These are phyloP conservation scores for Dendrocopos noguchii DNA, from an alignment of 2,113 vertebrate species.

Conservation along the genomic window DNA sequence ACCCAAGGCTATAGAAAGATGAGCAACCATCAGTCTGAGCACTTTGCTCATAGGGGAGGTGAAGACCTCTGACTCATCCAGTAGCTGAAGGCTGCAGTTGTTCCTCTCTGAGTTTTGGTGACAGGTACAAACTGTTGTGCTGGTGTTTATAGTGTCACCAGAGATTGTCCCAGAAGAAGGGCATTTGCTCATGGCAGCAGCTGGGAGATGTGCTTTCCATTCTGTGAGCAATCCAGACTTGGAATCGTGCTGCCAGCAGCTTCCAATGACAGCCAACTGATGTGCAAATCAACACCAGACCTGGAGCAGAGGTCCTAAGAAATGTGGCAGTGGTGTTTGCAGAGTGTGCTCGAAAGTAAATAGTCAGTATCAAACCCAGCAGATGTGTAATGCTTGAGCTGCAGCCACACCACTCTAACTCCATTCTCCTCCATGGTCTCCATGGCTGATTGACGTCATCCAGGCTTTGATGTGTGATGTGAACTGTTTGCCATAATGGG, in stretches of 20 bases:
- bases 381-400: neutral
- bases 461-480: neutral
- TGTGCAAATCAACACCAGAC: neutral
- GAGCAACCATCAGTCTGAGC: neutral
- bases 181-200: neutral
- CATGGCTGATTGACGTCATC: neutral
- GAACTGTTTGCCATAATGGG: neutral
- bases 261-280: neutral
- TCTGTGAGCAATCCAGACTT: conserved; percentile 41
- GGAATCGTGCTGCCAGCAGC: neutral
- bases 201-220: neutral
- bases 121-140: neutral
- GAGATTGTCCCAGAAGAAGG: neutral
- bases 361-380: neutral
- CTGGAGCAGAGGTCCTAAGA: neutral
- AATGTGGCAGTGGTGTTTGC: neutral
- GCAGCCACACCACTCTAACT: neutral
- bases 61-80: neutral
- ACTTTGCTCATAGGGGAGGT: neutral
- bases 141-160: conserved; percentile 18
- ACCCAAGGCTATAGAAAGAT: neutral
- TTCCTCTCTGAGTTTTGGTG: neutral
- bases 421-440: neutral
- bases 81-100: neutral
- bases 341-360: conserved; percentile 1